Percentiles rank a stretch among this genome's conserved stretches.
phyloP scores from a whole-genome alignment of 2,888 invertebrate species.

The Drosophila melanocephala region DNA sequence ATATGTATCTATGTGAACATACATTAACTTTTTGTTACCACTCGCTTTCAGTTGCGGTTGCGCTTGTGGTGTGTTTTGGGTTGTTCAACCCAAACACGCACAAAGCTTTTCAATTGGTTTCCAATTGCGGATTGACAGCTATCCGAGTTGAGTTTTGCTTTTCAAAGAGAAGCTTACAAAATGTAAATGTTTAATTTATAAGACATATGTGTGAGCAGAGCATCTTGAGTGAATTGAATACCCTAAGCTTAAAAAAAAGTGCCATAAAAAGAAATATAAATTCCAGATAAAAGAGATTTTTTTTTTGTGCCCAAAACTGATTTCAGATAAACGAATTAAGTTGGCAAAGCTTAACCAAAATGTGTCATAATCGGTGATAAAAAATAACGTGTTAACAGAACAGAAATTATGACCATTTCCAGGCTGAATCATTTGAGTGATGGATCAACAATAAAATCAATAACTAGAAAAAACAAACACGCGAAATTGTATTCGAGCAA shows the following conservation, averaged over 20 bases:
- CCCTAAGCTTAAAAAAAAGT: neutral
- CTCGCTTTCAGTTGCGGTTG: conserved; percentile 58
- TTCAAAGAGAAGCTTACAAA: neutral
- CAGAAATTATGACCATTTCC: conserved; percentile 3
- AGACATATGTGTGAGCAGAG: neutral
- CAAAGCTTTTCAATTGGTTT: conserved; percentile 18
- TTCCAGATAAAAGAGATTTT: neutral
- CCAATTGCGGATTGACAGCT: conserved; percentile 23
- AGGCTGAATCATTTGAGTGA: neutral
- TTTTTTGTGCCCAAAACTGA: neutral
- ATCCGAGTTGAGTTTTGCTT: neutral
- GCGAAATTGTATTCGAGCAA: neutral
- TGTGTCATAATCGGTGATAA: neutral
- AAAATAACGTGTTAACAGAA: neutral
- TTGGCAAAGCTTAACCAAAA: neutral
- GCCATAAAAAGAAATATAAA: neutral
- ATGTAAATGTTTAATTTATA: neutral
- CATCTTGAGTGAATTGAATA: neutral
- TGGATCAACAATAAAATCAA: neutral
- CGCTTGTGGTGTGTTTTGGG: conserved; percentile 43
- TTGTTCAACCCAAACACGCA: conserved; percentile 64
- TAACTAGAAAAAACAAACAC: neutral
- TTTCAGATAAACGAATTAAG: neutral
- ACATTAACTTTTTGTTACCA: conserved; percentile 31
- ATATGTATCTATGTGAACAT: neutral